phyloP scores from a whole-genome alignment of 1,140 invertebrate genomes.

The Calephelis virginiensis region DNA sequence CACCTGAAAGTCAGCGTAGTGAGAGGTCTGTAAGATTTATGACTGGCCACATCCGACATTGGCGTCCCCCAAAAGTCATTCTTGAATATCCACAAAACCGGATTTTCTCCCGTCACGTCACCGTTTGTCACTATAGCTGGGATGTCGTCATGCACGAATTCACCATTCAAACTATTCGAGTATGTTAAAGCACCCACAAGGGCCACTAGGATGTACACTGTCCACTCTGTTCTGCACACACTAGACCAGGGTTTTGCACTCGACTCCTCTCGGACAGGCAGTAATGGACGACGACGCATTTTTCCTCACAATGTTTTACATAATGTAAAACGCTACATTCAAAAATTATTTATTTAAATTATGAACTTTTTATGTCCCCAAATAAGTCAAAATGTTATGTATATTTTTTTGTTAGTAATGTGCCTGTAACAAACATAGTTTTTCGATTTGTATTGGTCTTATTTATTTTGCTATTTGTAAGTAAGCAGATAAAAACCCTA shows the following conservation, averaged over 20 bases:
- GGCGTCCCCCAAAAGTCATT: conserved; percentile 97
- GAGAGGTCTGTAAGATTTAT: conserved; percentile 91
- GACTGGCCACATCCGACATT: conserved; percentile 89
- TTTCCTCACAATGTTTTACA: conserved; percentile 1
- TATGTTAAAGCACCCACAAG: conserved; percentile 86
- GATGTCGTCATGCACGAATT: conserved; percentile 95
- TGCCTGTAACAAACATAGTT: no score
- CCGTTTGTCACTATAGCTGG: conserved; percentile 91
- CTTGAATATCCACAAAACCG: conserved; percentile 83
- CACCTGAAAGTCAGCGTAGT: conserved; percentile 92
- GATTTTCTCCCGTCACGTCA: conserved; percentile 86
- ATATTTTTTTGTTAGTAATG: no score
- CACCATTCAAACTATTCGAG: conserved; percentile 88
- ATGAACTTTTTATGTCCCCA: no score
- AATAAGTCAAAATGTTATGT: no score
- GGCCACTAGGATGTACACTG: conserved; percentile 81
- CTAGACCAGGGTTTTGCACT: conserved; percentile 48
- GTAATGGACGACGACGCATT: conserved; percentile 66
- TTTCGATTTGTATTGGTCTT: no score
- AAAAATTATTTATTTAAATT: no score
- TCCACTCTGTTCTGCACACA: conserved; percentile 59
- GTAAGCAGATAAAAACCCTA: no score
- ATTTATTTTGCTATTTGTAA: no score
- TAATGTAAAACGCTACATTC: no score
- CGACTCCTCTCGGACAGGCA: conserved; percentile 66